Evolutionary conservation across 1,140 invertebrate genomes (phyloP), one percentile per base, ranked within the genome.

Genomic region (Rhopalosiphum padi): DNA sequence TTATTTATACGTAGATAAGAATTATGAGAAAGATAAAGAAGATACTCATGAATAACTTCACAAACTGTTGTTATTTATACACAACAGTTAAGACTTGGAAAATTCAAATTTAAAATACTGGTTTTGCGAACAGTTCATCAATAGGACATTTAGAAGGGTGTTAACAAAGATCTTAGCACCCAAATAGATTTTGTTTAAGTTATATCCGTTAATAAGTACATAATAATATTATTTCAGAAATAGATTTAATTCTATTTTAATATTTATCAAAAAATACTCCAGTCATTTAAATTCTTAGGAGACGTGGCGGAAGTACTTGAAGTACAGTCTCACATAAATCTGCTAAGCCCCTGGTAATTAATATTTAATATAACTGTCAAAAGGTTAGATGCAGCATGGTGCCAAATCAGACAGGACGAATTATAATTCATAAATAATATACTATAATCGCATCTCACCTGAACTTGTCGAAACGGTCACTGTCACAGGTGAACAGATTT

Each of bases 391-490:
- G 25, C 3, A 60, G 22, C 11, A 90, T 55, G 18, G 2, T 9
- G 7, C 8, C n/a, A 83, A n/a, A n/a, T n/a, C 15, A n/a, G 30
- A 77, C 15, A 5, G 60, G 15, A 86, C 1, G 9, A 30, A n/a
- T 15, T 9, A 6, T 82, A 22, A 37, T 82, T 35, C 18, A 35
- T 35, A 35, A 37, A 82, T 82, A 37, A 37, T 37, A 22, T 18
- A n/a, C 0, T 35, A n/a, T 1, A n/a, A n/a, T 77, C 30, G 30
- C 1, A 15, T 55, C 77, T 93, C 35, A 93, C 91, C 91, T 93
- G 51, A 51, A 93, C 48, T 93, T 93, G 35, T 93, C 30, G 15
- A 93, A 93, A 53, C 91, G 91, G 2, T 93, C 77, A n/a, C 23
- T n/a, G 9, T 55, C 51, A 23, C 41, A 3, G 35, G 91, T 82